phyloP scores from a whole-genome alignment of 2,888 invertebrate genomes.

The Drosophila peninsularis region DNA sequence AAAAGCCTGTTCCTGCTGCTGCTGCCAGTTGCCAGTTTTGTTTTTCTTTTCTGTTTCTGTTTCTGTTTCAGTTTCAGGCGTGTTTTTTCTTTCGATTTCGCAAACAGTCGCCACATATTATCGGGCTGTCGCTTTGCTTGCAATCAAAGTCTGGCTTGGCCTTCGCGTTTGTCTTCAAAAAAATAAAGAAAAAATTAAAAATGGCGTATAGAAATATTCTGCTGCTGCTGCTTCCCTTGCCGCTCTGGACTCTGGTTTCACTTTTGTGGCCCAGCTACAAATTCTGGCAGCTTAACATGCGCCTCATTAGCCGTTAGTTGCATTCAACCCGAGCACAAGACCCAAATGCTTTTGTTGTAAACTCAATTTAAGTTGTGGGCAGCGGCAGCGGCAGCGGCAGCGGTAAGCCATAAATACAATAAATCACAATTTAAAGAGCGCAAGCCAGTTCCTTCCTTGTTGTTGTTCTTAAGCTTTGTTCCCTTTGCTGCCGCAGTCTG shows the following conservation, averaged over 20 bases:
- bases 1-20: slow-evolving; percentile 47
- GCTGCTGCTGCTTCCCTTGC: background rate
- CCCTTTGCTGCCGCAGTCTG: slow-evolving; percentile 32
- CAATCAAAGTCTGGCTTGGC: slow-evolving; percentile 59
- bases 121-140: slow-evolving; percentile 28
- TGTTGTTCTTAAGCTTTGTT: slow-evolving; percentile 33
- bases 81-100: slow-evolving; percentile 1
- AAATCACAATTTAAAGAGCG: slow-evolving; percentile 72
- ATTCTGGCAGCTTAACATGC: slow-evolving; percentile 55
- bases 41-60: slow-evolving; percentile 8
- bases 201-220: slow-evolving; percentile 30
- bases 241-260: slow-evolving; percentile 55
- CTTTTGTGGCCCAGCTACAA: slow-evolving; percentile 39
- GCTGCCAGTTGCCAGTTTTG: slow-evolving; percentile 20
- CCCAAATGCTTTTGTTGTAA: slow-evolving; percentile 38
- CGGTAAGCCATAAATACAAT: slow-evolving; percentile 58
- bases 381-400: slow-evolving; percentile 20
- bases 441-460: slow-evolving; percentile 26
- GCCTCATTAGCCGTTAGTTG: slow-evolving; percentile 75
- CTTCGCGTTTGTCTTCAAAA: slow-evolving; percentile 30
- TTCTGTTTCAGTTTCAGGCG: background rate
- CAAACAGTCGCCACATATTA: slow-evolving; percentile 32
- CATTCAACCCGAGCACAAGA: slow-evolving; percentile 33
- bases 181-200: slow-evolving; percentile 13
- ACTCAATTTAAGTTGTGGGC: slow-evolving; percentile 52